Evolutionary conservation across 2,888 invertebrate species (phyloP).

Genomic region (Eretmocerus hayati): DNA sequence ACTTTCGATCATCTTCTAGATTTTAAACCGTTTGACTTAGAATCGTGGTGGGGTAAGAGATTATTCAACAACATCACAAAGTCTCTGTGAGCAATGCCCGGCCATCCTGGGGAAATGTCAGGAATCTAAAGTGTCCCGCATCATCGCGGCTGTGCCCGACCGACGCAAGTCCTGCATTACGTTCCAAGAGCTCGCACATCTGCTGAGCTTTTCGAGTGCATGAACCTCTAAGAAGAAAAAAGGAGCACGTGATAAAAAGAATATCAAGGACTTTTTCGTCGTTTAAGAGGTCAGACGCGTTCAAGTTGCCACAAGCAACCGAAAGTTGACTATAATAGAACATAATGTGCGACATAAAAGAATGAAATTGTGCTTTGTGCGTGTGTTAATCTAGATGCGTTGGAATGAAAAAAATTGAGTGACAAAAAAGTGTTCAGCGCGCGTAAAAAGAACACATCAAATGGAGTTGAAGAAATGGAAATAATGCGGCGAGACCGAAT

Average conservation of each 20-base stretch:
- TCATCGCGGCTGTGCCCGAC: constrained; percentile 9
- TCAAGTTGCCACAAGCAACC: constrained; percentile 7
- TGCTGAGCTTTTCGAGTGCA: background rate
- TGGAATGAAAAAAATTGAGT: background rate
- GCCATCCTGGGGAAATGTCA: constrained; percentile 9
- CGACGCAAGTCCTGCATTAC: constrained; percentile 14
- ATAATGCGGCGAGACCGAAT: no score
- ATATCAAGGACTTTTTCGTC: background rate
- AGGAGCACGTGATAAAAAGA: background rate
- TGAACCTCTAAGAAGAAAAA: background rate
- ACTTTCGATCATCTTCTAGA: no score
- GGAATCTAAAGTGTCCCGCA: constrained; percentile 4
- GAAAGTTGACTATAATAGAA: constrained; percentile 17
- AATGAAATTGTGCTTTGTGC: constrained; percentile 14
- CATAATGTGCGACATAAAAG: constrained; percentile 2
- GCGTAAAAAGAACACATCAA: background rate
- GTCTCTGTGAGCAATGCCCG: constrained; percentile 52
- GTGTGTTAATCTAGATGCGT: constrained; percentile 1
- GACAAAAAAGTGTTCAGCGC: constrained; percentile 3
- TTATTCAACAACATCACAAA: constrained; percentile 79
- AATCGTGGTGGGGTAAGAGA: constrained; percentile 85
- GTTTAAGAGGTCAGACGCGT: constrained; percentile 5
- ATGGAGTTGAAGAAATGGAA: constrained; percentile 6
- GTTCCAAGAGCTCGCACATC: background rate
- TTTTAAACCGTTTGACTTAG: constrained; percentile 85